phyloP scores from a whole-genome alignment of 2,797 vertebrate species.

The Hoplostethus atlanticus region DNA sequence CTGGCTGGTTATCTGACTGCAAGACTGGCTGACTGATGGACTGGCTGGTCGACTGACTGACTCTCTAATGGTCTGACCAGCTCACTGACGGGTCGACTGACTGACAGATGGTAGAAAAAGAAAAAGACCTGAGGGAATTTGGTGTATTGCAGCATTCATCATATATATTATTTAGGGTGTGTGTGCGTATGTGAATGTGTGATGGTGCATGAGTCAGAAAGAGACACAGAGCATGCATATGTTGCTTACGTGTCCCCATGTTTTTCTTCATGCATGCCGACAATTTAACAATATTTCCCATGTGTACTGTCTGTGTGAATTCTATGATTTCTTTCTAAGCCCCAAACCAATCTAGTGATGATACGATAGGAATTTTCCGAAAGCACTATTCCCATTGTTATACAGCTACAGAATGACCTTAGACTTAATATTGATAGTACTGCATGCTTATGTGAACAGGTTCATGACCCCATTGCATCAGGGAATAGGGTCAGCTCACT shows the following conservation, averaged over 20 bases:
- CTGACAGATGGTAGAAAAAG: neutral
- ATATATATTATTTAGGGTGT: constrained; percentile 25
- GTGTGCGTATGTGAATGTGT: neutral
- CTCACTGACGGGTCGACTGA: neutral
- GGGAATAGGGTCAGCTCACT: constrained; percentile 5
- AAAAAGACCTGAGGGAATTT: neutral
- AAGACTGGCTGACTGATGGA: too few relatives aligned
- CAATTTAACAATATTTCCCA: neutral
- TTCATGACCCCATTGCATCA: constrained; percentile 48
- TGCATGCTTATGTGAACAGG: constrained; percentile 42
- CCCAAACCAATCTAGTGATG: constrained; percentile 22
- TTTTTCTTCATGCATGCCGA: neutral
- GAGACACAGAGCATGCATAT: neutral
- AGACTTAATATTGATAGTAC: constrained; percentile 44
- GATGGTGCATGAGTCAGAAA: neutral
- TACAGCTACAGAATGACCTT: constrained; percentile 3
- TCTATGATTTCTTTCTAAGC: constrained; percentile 16
- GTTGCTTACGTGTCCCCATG: neutral
- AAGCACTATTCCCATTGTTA: constrained; percentile 9
- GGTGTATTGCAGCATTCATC: constrained; percentile 10
- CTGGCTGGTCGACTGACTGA: neutral
- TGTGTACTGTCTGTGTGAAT: constrained; percentile 12
- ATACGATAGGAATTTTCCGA: constrained; percentile 14
- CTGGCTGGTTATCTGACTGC: neutral
- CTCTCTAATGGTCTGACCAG: neutral